These are phyloP conservation scores for Heterochromis multidens DNA, from an alignment of 2,113 vertebrate genomes.

Conservation along the genomic window DNA sequence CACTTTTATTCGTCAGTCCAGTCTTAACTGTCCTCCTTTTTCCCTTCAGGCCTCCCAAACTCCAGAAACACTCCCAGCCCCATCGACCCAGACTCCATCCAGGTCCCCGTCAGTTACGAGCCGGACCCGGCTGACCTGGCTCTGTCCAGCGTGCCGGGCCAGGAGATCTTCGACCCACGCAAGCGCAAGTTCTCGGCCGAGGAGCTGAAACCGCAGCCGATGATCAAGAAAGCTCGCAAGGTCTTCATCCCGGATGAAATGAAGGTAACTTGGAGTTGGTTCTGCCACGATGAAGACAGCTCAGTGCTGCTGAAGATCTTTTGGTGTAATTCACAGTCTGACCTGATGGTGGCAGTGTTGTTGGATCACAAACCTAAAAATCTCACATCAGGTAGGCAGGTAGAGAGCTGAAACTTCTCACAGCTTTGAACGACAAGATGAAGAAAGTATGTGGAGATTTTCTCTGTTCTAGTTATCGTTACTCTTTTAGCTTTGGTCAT, in stretches of 20 bases:
- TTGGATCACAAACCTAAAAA: too few relatives aligned
- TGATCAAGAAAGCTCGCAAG: conserved; percentile 99
- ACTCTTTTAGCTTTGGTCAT: too few relatives aligned
- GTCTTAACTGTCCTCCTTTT: neutral
- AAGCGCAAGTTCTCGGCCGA: conserved; percentile 96
- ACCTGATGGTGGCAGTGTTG: neutral
- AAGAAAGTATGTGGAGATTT: too few relatives aligned
- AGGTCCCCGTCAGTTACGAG: conserved; percentile 89
- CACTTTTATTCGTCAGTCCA: neutral
- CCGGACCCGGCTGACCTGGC: conserved; percentile 95
- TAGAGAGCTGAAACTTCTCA: too few relatives aligned
- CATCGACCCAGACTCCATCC: conserved; percentile 95
- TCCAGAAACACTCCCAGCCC: conserved; percentile 85
- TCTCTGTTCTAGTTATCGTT: neutral
- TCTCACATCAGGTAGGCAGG: too few relatives aligned
- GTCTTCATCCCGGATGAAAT: conserved; percentile 95
- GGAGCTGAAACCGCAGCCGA: conserved; percentile 96
- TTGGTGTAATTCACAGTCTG: neutral
- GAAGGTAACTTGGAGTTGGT: conserved; percentile 82
- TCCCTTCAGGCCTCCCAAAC: neutral
- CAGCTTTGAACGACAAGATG: too few relatives aligned
- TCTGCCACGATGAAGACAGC: neutral
- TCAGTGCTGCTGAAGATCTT: neutral
- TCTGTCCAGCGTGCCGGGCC: conserved; percentile 94
- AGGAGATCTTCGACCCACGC: conserved; percentile 96